Evolutionary conservation across 2,113 vertebrate species (phyloP), one percentile per base, ranked within the genome.

Genomic region (Phyllopteryx taeniolatus): DNA sequence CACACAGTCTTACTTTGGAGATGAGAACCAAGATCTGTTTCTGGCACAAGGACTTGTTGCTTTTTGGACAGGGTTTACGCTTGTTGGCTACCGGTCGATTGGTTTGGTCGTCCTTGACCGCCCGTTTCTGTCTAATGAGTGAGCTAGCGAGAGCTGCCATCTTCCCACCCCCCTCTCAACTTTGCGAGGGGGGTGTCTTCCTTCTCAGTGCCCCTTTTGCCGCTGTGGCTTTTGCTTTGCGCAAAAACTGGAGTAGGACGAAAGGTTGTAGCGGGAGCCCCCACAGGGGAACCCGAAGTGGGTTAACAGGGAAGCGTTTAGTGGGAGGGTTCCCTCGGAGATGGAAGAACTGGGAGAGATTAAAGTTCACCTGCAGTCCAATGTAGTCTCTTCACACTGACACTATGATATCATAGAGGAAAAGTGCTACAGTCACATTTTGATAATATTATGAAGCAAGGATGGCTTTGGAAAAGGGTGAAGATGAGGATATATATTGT

Each of bases 11-110:
- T 61, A 96, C 95, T 89, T 96, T 96, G 80, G 94, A 95, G 85
- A 96, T 94, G 67, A 96, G 86, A 63, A 95, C 90, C 64, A 96
- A 92, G 81, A 96, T 93, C 90, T 96, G 95, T 78, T 96, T 96
- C 93, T 96, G 94, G 87, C 95, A 96, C 63, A 96, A 88, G 17
- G 95, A 95, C 90, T 95, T 96, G 94, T 96, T 95, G 88, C 93
- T 95, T 78, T 95, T 94, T 61, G 95, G 94, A 86, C 94, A 95
- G 68, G 94, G 94, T 78, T 93, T 94, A 70, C 95, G 91, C 82
- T 94, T 95, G 83, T 89, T 92, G 81, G 93, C 89, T 75, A 94
- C 92, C 0, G 95, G 95, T 71, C 94, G 92, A 87, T 93, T 94
- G 75, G 89, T 71, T 78, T 90, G 93, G 31, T 95, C 93, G 13